These are phyloP conservation scores for Leptoclinus maculatus DNA, from an alignment of 2,797 vertebrate species.

Conservation along the genomic window DNA sequence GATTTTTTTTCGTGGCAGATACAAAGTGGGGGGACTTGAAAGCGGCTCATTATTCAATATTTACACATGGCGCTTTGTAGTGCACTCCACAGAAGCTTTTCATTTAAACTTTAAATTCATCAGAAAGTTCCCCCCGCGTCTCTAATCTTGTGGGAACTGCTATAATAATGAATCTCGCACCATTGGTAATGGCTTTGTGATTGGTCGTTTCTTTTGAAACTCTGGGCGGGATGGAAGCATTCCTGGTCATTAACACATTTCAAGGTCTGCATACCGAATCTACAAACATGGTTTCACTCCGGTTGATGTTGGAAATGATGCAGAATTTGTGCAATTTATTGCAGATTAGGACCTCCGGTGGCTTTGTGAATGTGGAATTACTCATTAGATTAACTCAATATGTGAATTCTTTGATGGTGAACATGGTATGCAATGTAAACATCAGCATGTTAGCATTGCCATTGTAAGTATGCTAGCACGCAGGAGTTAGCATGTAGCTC, in stretches of 20 bases:
- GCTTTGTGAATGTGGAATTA: conserved; percentile 25
- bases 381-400: conserved; percentile 12
- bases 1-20: conserved; percentile 68
- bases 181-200: conserved; percentile 56
- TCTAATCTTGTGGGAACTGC: conserved; percentile 76
- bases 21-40: conserved; percentile 79
- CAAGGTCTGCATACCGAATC: conserved; percentile 46
- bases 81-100: conserved; percentile 81
- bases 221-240: conserved; percentile 37
- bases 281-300: conserved; percentile 50
- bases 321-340: conserved; percentile 37
- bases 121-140: conserved; percentile 60
- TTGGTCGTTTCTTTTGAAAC: conserved; percentile 66
- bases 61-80: conserved; percentile 83
- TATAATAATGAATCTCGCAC: conserved; percentile 68
- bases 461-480: background rate
- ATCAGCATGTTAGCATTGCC: background rate
- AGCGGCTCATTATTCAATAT: conserved; percentile 83
- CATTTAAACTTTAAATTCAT: conserved; percentile 80
- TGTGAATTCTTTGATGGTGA: background rate
- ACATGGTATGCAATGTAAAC: background rate
- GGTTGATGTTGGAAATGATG: conserved; percentile 45
- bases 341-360: conserved; percentile 43
- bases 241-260: conserved; percentile 62
- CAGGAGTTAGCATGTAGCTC: background rate